These are phyloP conservation scores for Amblyteles armatorius DNA, from an alignment of 2,888 invertebrate genomes.

Conservation along the genomic window DNA sequence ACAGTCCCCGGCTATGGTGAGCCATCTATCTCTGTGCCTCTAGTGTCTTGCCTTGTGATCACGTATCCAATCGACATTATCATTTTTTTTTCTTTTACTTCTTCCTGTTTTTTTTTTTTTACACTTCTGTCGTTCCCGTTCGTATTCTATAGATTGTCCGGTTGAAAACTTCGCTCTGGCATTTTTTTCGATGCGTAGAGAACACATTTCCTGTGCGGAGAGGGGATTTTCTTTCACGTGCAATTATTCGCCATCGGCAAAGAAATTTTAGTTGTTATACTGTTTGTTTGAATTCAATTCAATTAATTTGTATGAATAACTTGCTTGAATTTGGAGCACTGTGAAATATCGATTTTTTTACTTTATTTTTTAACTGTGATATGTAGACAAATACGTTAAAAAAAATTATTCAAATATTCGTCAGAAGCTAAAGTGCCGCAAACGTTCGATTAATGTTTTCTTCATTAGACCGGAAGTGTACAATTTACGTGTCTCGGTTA, in stretches of 20 bases:
- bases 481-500: slow-evolving; percentile 31
- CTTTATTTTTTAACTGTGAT: too few relatives aligned
- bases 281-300: background rate
- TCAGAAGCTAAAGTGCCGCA: slow-evolving; percentile 25
- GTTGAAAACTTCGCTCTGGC: slow-evolving; percentile 30
- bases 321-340: too few relatives aligned
- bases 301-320: too few relatives aligned
- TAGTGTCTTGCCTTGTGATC: slow-evolving; percentile 83
- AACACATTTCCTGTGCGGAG: background rate
- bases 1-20: slow-evolving; percentile 85
- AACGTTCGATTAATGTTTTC: slow-evolving; percentile 46
- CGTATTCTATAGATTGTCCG: slow-evolving; percentile 46
- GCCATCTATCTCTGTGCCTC: slow-evolving; percentile 84
- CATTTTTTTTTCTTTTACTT: slow-evolving; percentile 69
- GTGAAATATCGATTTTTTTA: too few relatives aligned
- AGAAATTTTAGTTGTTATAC: background rate
- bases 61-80: slow-evolving; percentile 78
- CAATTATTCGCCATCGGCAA: background rate
- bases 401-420: too few relatives aligned
- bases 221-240: slow-evolving; percentile 1
- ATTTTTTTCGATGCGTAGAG: slow-evolving; percentile 46
- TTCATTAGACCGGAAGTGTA: slow-evolving; percentile 36
- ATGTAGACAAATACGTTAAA: too few relatives aligned
- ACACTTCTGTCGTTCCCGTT: slow-evolving; percentile 33
- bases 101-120: slow-evolving; percentile 56